Evolutionary conservation across 2,113 vertebrate genomes (phyloP).

Genomic region (Calcarius ornatus): DNA sequence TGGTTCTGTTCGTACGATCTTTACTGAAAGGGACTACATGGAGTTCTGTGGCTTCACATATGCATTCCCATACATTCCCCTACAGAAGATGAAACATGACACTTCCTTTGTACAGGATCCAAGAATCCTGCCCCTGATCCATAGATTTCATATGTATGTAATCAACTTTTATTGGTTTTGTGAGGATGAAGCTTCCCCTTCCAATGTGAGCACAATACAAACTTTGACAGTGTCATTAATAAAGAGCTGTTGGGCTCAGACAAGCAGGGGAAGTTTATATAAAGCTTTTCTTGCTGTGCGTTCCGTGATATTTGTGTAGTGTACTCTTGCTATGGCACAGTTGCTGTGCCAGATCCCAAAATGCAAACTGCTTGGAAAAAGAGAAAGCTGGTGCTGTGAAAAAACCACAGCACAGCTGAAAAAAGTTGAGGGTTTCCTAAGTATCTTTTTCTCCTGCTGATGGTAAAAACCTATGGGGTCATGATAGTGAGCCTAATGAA

Average conservation of each 20-base stretch:
- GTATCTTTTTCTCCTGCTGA: not conserved
- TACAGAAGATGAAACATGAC: conserved; percentile 63
- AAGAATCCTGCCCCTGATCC: conserved; percentile 52
- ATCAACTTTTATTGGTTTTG: conserved; percentile 71
- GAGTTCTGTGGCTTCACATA: conserved; percentile 40
- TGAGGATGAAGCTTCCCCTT: conserved; percentile 35
- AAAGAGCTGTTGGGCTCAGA: conserved; percentile 16
- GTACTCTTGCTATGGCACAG: not conserved
- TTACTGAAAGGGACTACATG: not conserved
- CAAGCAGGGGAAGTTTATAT: not conserved
- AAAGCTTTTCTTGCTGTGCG: not conserved
- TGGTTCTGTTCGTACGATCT: not conserved
- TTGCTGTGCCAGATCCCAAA: not conserved
- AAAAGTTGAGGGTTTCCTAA: not conserved
- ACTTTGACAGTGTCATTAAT: conserved; percentile 49
- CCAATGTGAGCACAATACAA: conserved; percentile 36
- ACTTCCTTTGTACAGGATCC: conserved; percentile 58
- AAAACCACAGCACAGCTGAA: not conserved
- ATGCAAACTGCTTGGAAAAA: not conserved
- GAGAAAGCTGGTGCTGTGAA: not conserved
- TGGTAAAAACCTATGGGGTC: not conserved
- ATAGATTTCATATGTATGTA: conserved; percentile 62
- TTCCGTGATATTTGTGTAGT: not conserved
- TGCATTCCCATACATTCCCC: not conserved
- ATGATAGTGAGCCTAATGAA: not conserved